Evolutionary conservation across 2,113 vertebrate species (phyloP).

Genomic region (Jacana jacana): DNA sequence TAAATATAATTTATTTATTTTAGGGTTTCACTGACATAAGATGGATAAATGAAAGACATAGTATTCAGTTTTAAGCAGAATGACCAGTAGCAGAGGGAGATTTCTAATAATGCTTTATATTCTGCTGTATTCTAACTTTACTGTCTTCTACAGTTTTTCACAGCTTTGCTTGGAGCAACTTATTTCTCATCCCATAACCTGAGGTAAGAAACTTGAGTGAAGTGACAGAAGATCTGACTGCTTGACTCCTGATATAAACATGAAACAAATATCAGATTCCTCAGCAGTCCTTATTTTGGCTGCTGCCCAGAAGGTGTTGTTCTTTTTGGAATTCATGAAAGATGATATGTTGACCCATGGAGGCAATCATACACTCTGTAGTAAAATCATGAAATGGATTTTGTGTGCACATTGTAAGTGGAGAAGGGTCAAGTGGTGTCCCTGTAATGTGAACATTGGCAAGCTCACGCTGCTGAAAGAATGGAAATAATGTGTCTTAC

Average conservation of each 20-base stretch:
- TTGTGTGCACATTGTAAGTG: constrained; percentile 4
- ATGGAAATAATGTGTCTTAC: constrained; percentile 9
- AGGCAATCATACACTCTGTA: background rate
- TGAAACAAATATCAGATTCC: constrained; percentile 16
- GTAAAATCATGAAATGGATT: constrained; percentile 47
- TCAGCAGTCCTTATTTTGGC: constrained; percentile 21
- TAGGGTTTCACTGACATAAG: background rate
- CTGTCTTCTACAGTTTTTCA: background rate
- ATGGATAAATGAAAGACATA: background rate
- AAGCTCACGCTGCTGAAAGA: background rate
- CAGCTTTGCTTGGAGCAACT: background rate
- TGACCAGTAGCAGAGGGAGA: background rate
- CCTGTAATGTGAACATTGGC: constrained; percentile 2
- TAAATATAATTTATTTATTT: no score
- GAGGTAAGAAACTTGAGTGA: background rate
- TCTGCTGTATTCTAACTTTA: background rate
- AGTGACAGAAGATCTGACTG: background rate
- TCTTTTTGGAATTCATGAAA: constrained; percentile 23
- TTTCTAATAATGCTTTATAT: background rate
- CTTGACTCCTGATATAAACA: background rate
- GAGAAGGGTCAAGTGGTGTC: constrained; percentile 33
- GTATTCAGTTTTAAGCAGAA: background rate
- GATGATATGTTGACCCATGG: background rate
- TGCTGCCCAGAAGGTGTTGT: background rate
- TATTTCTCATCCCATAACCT: background rate